Base-by-base conservation (phyloP, 2,888 invertebrate species). In the Ferrisia virgata region DNA sequence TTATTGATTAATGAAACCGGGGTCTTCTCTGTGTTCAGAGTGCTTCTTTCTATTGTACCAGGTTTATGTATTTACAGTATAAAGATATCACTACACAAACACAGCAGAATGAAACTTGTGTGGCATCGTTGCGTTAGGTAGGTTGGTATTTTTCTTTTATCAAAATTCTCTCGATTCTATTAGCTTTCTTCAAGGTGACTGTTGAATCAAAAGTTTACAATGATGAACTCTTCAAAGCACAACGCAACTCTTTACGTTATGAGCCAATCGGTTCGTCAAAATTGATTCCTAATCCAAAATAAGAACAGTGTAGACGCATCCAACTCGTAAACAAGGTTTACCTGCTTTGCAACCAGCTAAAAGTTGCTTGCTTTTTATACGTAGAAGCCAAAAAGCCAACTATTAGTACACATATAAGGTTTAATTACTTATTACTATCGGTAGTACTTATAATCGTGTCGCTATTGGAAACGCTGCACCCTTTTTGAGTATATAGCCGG, bases 381-480 rank as follows among this genome's bases (percentile, higher is more conserved):
- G 5, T 22, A 22, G 22, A 53, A 47, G 8, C 28, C 5, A 39
- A 64, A 64, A 64, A 64, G 28, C 53, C 53, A 53, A 18, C 53
- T 22, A 22, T n/a, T n/a, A 11, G 53, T 22, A 53, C 22, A n/a
- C n/a, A n/a, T 22, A 22, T 22, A 15, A 64, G 28, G 28, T 64
- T 64, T 64, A 64, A 64, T 64, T 64, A 64, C 64, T 8, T 36
- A 36, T 3, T 8, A 36, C 36, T 6, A 36, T n/a, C n/a, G n/a
- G n/a, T n/a, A 11, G 53, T 53, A 53, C 53, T 53, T 53, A 39
- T 39, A 64, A 64, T 64, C 64, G 64, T 64, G 64, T 64, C 64
- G 64, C 64, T 28, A 64, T 64, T 64, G 64, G 64, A 28, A 64
- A 64, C 64, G 64, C 64, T 64, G 64, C 64, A 64, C 64, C 64